Base-by-base conservation (phyloP, 2,797 vertebrate genomes). In the Momotus momota region DNA sequence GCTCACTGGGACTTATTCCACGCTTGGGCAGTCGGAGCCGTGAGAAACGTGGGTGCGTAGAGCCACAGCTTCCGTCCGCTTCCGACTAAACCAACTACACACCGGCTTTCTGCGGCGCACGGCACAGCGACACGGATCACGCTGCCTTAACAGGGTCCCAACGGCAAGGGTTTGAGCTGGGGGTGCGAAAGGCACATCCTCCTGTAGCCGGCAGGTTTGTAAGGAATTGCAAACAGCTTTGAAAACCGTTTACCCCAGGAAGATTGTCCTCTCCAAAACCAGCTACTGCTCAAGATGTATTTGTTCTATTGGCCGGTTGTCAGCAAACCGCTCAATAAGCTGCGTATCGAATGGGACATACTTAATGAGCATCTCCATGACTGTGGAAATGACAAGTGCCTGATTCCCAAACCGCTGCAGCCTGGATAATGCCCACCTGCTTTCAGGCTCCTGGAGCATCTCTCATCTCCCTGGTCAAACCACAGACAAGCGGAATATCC, bases 241-340 rank as follows among this genome's bases (percentile, higher is more conserved):
- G 6, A 13, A 14, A 8, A 19, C 0, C 0, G 43, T 8, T 4
- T 74, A 83, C 0, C 5, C 23, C 43, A n/a, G 25, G 35, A 89
- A 54, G 35, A 26, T 27, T 40, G 58, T 7, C 33, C 60, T 51
- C 84, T 73, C 38, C 77, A 78, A 71, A 84, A 12, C 14, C 54
- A 80, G 61, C 16, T 46, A n/a, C 27, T 27, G 12, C 86, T 60
- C 60, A 20, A 40, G 54, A 62, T 15, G 4, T 45, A 15, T 38
- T 41, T 31, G 49, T 10, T 61, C 20, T 46, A 14, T 23, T 66
- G 11, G 2, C 54, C 54, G 21, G 57, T 62, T 58, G 62, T 41
- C 64, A 85, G 74, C 31, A 88, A 81, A 41, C 9, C 25, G 46
- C 60, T 61, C 64, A 23, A 41, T 46, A 70, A 80, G 52, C 16